A percentile compares a stretch with the other conserved stretches of the same genome.
Evolutionary conservation across 2,113 vertebrate genomes (phyloP).

Genomic region (Acinonyx jubatus): DNA sequence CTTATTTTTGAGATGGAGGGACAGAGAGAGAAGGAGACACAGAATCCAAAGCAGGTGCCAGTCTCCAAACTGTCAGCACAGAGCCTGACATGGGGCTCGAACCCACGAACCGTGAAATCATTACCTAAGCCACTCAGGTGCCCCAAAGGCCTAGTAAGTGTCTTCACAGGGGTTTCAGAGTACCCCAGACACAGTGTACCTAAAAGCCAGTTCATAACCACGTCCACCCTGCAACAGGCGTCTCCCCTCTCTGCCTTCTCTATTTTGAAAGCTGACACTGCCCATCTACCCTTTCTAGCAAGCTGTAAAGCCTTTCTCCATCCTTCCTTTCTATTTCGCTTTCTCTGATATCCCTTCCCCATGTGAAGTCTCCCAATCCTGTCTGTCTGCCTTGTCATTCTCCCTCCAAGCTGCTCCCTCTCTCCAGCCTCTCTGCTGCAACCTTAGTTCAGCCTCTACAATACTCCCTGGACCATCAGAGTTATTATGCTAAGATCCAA

Average conservation of each 20-base stretch:
- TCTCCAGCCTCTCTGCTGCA: neutral
- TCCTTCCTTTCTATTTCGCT: neutral
- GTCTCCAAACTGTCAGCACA: too few species aligned
- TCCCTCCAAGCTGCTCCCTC: neutral
- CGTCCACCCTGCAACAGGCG: neutral
- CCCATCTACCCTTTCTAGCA: neutral
- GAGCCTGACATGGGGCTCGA: too few species aligned
- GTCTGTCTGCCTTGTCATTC: neutral
- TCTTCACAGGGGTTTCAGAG: neutral
- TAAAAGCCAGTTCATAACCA: neutral
- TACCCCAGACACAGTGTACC: neutral
- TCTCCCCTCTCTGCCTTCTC: neutral
- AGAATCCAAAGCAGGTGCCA: too few species aligned
- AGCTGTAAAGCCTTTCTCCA: neutral
- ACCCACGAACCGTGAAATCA: too few species aligned
- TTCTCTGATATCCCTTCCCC: fast-evolving
- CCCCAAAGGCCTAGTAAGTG: neutral
- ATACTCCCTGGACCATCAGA: neutral
- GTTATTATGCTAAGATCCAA: neutral
- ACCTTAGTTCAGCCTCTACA: neutral
- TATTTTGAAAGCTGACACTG: neutral
- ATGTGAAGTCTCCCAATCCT: neutral
- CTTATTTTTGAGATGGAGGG: too few species aligned
- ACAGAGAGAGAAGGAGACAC: too few species aligned
- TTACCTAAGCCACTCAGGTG: too few species aligned